Evolutionary conservation across 1,140 invertebrate genomes (phyloP).

Genomic region (Sycophila sp.): DNA sequence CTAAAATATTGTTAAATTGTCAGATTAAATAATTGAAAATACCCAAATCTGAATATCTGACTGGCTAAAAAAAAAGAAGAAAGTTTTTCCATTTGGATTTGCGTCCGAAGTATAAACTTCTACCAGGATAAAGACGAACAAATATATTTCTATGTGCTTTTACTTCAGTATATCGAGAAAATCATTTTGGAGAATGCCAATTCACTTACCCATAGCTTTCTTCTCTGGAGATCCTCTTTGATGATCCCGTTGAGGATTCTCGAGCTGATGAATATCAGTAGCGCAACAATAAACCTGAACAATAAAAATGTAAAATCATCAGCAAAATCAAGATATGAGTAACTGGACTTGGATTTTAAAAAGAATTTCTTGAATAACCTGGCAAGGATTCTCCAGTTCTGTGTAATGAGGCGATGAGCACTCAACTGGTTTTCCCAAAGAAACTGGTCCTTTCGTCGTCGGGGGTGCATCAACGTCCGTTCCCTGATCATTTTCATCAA

Average conservation of each 20-base stretch:
- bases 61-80: no score
- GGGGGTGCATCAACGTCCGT: constrained; percentile 53
- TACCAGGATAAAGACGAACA: no score
- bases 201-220: constrained; percentile 57
- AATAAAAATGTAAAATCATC: constrained; percentile 16
- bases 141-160: no score
- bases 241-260: constrained; percentile 58
- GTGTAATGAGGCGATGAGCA: constrained; percentile 56
- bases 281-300: constrained; percentile 57
- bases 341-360: background rate
- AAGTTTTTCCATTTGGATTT: no score
- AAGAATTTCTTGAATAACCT: constrained; percentile 40
- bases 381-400: constrained; percentile 58
- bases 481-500: constrained; percentile 59
- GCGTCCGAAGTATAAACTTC: no score
- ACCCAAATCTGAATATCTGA: no score
- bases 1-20: constrained; percentile 44
- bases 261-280: constrained; percentile 58
- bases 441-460: constrained; percentile 47
- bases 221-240: constrained; percentile 60
- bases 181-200: no score
- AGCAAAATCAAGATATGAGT: background rate
- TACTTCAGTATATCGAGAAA: no score
- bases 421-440: constrained; percentile 56
- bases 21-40: no score